Evolutionary conservation across 2,797 vertebrate genomes (phyloP).

Genomic region (Poeciliopsis paucimaculata): DNA sequence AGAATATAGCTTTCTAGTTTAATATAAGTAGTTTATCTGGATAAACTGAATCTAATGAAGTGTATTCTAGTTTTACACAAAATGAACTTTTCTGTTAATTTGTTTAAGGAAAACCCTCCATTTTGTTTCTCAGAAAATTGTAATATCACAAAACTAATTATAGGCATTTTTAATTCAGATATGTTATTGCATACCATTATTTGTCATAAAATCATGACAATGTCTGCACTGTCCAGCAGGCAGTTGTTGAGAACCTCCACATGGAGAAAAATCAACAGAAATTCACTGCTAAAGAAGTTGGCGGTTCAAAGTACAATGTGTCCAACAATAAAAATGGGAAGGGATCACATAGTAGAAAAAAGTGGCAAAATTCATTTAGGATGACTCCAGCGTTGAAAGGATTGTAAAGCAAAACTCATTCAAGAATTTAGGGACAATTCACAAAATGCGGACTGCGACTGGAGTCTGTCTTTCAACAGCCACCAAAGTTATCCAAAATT

Average conservation of each 20-base stretch:
- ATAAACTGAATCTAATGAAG: neutral
- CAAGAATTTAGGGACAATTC: neutral
- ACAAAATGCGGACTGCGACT: neutral
- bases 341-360: neutral
- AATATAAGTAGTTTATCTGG: neutral
- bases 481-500: neutral
- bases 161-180: neutral
- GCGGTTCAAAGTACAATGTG: neutral
- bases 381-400: neutral
- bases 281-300: neutral
- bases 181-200: neutral
- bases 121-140: neutral
- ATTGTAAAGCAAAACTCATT: neutral
- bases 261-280: neutral
- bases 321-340: neutral
- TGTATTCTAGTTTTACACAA: neutral
- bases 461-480: neutral
- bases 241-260: neutral
- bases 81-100: neutral
- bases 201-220: neutral
- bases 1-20: neutral
- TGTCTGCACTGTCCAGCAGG: neutral
- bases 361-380: neutral
- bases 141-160: neutral
- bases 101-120: neutral